Percentiles rank a stretch among this genome's conserved stretches.
These are phyloP conservation scores for Chionodraco myersi DNA, from an alignment of 2,113 vertebrate species.

Conservation along the genomic window DNA sequence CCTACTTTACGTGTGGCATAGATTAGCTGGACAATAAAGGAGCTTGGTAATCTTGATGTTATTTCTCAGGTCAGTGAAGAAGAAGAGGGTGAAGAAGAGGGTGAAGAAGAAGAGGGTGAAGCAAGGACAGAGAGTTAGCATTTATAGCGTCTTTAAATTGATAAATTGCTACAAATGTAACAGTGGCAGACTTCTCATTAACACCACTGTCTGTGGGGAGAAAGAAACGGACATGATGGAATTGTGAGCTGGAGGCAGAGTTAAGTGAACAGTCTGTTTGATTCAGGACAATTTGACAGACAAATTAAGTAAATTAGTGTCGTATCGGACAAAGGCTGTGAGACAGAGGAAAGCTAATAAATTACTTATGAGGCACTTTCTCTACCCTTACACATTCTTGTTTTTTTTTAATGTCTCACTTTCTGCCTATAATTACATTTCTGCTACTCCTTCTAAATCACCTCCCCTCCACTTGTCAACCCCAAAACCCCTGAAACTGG, in stretches of 20 bases:
- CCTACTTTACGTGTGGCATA: neutral
- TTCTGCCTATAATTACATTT: conserved; percentile 24
- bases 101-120: neutral
- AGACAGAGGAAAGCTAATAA: conserved; percentile 27
- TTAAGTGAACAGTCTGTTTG: neutral
- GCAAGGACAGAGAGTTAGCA: conserved; percentile 4
- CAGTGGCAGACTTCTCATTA: conserved; percentile 56
- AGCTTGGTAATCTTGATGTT: neutral
- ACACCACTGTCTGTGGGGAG: conserved; percentile 1
- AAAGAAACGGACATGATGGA: conserved; percentile 12
- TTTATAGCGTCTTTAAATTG: conserved; percentile 17
- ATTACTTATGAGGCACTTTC: conserved; percentile 37
- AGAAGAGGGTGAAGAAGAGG: neutral
- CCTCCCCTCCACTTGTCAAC: neutral
- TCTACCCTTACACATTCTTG: neutral
- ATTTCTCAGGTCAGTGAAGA: conserved; percentile 23
- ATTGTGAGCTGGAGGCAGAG: neutral
- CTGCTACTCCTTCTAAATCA: neutral
- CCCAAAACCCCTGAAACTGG: conserved; percentile 29
- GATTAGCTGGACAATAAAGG: neutral
- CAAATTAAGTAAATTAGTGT: conserved; percentile 35
- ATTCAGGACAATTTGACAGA: conserved; percentile 31
- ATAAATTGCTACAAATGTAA: conserved; percentile 24
- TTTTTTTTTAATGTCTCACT: conserved; percentile 11
- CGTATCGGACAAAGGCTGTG: neutral